These are phyloP conservation scores for Lydus trimaculatus DNA, from an alignment of 2,888 invertebrate genomes.

Conservation along the genomic window DNA sequence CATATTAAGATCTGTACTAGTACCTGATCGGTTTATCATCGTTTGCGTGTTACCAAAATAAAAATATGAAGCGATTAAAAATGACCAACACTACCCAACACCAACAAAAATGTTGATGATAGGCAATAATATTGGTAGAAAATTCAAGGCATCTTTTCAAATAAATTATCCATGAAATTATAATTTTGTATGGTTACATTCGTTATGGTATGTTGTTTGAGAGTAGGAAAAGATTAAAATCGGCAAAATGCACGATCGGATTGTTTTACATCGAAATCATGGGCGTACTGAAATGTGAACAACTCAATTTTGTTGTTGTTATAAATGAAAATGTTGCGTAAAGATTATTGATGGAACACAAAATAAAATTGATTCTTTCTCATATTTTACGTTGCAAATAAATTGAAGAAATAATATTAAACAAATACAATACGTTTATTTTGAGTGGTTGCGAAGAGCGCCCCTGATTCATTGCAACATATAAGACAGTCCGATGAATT, in stretches of 20 bases:
- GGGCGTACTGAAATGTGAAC: constrained; percentile 14
- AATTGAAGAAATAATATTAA: background rate
- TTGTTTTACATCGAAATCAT: constrained; percentile 14
- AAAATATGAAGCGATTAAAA: constrained; percentile 16
- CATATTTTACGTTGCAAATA: background rate
- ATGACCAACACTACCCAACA: background rate
- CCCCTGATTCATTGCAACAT: background rate
- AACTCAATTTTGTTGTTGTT: constrained; percentile 13
- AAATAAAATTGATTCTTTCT: background rate
- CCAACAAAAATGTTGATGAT: background rate
- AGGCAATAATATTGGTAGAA: background rate
- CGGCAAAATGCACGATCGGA: constrained; percentile 16
- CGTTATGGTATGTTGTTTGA: background rate
- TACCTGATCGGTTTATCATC: background rate
- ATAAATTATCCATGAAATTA: constrained; percentile 26
- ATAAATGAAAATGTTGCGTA: background rate
- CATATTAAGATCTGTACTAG: background rate
- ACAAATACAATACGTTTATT: background rate
- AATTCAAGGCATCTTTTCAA: constrained; percentile 19
- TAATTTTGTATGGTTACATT: constrained; percentile 13
- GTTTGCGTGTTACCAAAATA: constrained; percentile 15
- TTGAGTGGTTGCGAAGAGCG: background rate
- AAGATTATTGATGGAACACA: constrained; percentile 2
- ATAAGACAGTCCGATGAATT: constrained; percentile 39
- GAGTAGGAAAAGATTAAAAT: constrained; percentile 17